A percentile compares a stretch with the other conserved stretches of the same genome.
Evolutionary conservation across 1,140 invertebrate species (phyloP).

Genomic region (Conus betulinus): DNA sequence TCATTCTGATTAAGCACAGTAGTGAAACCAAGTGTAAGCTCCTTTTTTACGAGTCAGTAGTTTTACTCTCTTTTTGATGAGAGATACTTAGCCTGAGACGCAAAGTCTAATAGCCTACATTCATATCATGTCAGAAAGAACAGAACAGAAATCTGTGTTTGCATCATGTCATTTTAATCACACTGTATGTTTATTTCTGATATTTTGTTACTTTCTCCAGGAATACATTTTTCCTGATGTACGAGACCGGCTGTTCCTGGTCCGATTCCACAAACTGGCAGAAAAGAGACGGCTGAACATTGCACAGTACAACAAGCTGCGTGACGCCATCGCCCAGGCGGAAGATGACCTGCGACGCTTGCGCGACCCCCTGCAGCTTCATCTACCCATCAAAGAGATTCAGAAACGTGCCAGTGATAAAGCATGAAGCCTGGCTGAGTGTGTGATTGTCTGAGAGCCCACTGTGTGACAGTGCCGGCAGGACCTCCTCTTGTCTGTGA

Average conservation of each 20-base stretch:
- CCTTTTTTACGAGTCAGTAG: too few relatives aligned
- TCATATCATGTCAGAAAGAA: not conserved
- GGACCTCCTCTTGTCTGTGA: too few relatives aligned
- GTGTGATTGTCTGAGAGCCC: not conserved
- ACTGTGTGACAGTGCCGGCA: too few relatives aligned
- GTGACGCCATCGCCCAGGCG: slow-evolving; percentile 84
- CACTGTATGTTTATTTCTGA: not conserved
- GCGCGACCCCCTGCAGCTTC: slow-evolving; percentile 86
- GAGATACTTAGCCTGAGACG: too few relatives aligned
- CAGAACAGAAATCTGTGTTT: too few relatives aligned
- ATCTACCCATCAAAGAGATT: slow-evolving; percentile 77
- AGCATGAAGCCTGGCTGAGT: not conserved
- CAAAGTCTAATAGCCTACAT: not conserved
- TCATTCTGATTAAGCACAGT: too few relatives aligned
- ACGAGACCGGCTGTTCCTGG: slow-evolving; percentile 89
- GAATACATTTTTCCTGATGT: slow-evolving; percentile 95
- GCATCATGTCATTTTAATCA: too few relatives aligned
- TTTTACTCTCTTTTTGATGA: too few relatives aligned
- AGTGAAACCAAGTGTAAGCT: too few relatives aligned
- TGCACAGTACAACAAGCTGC: slow-evolving; percentile 83
- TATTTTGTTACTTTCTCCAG: slow-evolving; percentile 78
- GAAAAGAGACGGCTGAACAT: slow-evolving; percentile 90
- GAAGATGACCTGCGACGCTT: slow-evolving; percentile 87
- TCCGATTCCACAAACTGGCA: slow-evolving; percentile 91
- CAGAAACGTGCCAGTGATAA: slow-evolving; percentile 39